Evolutionary conservation across 1,140 invertebrate species (phyloP).

Genomic region (Orius insidiosus): DNA sequence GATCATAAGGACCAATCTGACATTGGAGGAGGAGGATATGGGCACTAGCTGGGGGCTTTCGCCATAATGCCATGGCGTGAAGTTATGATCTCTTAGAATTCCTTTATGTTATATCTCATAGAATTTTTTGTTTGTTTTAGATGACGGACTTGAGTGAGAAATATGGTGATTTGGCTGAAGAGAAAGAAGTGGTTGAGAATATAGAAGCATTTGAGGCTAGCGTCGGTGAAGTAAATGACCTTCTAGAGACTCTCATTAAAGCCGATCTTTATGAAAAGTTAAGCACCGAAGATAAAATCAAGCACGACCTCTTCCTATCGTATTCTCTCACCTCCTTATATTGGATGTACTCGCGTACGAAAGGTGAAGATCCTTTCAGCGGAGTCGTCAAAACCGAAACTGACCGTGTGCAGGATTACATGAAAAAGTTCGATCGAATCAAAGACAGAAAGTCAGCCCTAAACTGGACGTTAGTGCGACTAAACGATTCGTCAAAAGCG

Average conservation of each 20-base stretch:
- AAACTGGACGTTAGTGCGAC: conserved; percentile 33
- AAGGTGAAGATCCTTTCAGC: conserved; percentile 27
- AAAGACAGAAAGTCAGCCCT: conserved; percentile 34
- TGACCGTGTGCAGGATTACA: conserved; percentile 33
- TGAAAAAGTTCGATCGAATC: conserved; percentile 36
- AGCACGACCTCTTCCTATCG: conserved; percentile 37
- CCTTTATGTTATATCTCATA: too few species aligned
- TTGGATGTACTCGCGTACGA: conserved; percentile 36
- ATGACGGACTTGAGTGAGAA: too few species aligned
- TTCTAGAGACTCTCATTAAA: conserved; percentile 21
- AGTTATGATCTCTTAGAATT: too few species aligned
- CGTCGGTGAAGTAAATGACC: conserved; percentile 31
- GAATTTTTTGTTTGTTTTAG: too few species aligned
- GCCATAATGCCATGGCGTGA: too few species aligned
- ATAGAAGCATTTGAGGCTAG: conserved; percentile 30
- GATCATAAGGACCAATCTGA: too few species aligned
- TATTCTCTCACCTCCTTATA: conserved; percentile 38
- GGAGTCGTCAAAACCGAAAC: conserved; percentile 27
- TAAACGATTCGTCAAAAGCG: conserved; percentile 36
- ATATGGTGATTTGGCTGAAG: conserved; percentile 24
- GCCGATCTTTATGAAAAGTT: conserved; percentile 29
- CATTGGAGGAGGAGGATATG: too few species aligned
- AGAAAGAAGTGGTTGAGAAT: conserved; percentile 29
- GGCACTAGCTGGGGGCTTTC: too few species aligned
- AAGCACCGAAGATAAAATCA: conserved; percentile 33